Evolutionary conservation across 2,113 vertebrate genomes (phyloP), one percentile per base, ranked within the genome.

Genomic region (Dasyprocta punctata): DNA sequence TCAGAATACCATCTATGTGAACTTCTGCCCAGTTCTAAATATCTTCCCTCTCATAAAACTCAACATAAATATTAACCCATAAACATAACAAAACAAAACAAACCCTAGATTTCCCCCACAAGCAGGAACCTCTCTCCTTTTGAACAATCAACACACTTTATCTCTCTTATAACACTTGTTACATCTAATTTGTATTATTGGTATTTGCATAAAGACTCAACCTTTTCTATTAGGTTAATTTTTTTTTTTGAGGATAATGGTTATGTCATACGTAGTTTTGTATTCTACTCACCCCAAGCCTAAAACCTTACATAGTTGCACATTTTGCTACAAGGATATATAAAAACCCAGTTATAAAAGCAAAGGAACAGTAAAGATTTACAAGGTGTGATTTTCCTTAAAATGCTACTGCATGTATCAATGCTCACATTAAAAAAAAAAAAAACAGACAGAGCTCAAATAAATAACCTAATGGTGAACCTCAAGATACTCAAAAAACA

Each of bases 1-100:
- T 88, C 82, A 87, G 24, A 96, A 86, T 73, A 30, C 26, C 52
- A 88, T 30, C 13, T 54, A n/a, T 5, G 22, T 49, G 81, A 87
- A 92, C 77, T 89, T 90, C 81, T 58, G 85, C 13, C 36, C 24
- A 14, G 36, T n/a, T 96, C 38, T n/a, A 86, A 95, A 73, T 61
- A 89, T 77, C 41, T 38, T 90, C 56, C 33, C 24, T 4, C 24
- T 38, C 41, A 61, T n/a, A 63, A 81, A 94, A 81, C 0, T 1
- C 3, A 83, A 89, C 12, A 44, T 89, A 94, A 95, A 89, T 90
- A 78, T 44, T 58, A 95, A 82, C 11, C 87, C 73, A 67, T 20
- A 26, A 83, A 84, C 61, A 81, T 33, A 67, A 36, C 14, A n/a
- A 36, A 67, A 33, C 33, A 65, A 33, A 33, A 56, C 56, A 56